A percentile compares a stretch with the other conserved stretches of the same genome.
These are phyloP conservation scores for Pseudomyrmex sp. DNA, from an alignment of 1,140 invertebrate genomes.

Conservation along the genomic window DNA sequence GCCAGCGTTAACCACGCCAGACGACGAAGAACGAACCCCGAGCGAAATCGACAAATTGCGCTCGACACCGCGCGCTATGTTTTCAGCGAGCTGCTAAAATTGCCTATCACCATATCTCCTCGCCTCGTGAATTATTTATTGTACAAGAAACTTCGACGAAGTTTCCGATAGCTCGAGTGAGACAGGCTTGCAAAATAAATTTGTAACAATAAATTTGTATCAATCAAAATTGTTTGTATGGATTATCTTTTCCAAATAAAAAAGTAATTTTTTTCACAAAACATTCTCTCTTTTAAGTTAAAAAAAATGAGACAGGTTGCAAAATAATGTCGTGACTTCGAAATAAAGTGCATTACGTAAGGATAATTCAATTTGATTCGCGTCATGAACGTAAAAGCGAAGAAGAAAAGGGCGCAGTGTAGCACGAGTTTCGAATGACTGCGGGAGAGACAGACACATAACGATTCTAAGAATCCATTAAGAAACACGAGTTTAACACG, in stretches of 20 bases:
- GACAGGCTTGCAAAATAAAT: background rate
- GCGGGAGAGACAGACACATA: slow-evolving; percentile 53
- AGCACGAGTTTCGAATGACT: slow-evolving; percentile 53
- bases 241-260: too few relatives aligned
- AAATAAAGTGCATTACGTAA: slow-evolving; percentile 37
- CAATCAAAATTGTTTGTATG: background rate
- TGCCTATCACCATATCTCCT: background rate
- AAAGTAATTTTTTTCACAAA: too few relatives aligned
- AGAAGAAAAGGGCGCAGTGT: background rate
- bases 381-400: background rate
- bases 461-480: slow-evolving; percentile 76
- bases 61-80: slow-evolving; percentile 2
- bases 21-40: slow-evolving; percentile 3
- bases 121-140: background rate
- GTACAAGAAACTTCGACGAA: background rate
- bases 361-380: slow-evolving; percentile 46
- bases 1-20: slow-evolving; percentile 54
- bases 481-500: slow-evolving; percentile 78
- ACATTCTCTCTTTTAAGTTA: background rate
- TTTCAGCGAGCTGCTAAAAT: background rate
- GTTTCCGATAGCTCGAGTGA: background rate
- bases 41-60: slow-evolving; percentile 3
- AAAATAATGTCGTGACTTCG: slow-evolving; percentile 6
- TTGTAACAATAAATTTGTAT: background rate
- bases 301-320: background rate